Evolutionary conservation across 2,113 vertebrate genomes (phyloP), one percentile per base, ranked within the genome.

Genomic region (Ia io): DNA sequence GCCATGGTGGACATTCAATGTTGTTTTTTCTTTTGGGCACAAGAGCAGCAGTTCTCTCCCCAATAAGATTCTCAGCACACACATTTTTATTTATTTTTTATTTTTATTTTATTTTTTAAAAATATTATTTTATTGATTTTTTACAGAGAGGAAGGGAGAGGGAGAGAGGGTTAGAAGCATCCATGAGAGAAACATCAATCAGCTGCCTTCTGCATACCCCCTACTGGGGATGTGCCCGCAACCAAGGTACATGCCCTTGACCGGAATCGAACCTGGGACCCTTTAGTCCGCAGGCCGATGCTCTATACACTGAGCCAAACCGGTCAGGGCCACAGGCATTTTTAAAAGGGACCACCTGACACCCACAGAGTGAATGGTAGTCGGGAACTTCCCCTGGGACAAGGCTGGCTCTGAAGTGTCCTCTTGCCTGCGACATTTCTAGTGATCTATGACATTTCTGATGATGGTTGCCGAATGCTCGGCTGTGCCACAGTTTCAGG

Each of bases 361-460:
- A 18, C 13, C n/a, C 13, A 49, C 17, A 49, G 65, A 73, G 12
- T 16, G 30, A 7, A 13, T 0, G 4, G 22, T 0, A 16, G 25
- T 16, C 1, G 1, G 9, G 61, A 32, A 56, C 59, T n/a, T 70
- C 13, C 22, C 16, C 11, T 3, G 16, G 69, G 2, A 9, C 77
- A 35, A 0, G 25, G 22, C 1, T n/a, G 79, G 20, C 63, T 47
- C 40, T 30, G 30, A 69, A 35, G 11, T 2, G 6, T 9, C 53
- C 10, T 71, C 59, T 35, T 1, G 35, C 20, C n/a, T 35, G 2
- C 0, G 6, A n/a, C 0, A 2, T 61, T 42, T 78, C 78, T 1
- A 51, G 18, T 20, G 51, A 20, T 16, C n/a, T 35, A 2, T 0
- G 6, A n/a, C 1, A 3, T 61, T 42, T 78, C 73, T 2, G 61